Percentiles rank a stretch among this genome's conserved stretches.
These are phyloP conservation scores for Drosophila neocordata DNA, from an alignment of 1,140 invertebrate species.

Conservation along the genomic window DNA sequence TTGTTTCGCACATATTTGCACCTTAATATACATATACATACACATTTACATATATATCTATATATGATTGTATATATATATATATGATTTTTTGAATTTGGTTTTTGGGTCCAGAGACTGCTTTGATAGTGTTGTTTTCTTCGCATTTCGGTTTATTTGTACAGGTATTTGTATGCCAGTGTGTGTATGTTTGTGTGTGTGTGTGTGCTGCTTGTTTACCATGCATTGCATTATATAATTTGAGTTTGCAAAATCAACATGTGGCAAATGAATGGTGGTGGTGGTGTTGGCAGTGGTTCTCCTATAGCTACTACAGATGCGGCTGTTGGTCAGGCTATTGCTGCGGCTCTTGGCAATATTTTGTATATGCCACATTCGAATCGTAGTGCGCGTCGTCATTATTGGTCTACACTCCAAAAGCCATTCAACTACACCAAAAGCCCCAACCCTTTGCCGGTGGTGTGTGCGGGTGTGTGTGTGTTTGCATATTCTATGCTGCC, in stretches of 20 bases:
- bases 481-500: constrained; percentile 41
- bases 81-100: constrained; percentile 30
- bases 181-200: not conserved
- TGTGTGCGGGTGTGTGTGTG: constrained; percentile 9
- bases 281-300: not conserved
- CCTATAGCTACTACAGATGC: not conserved
- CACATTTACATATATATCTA: constrained; percentile 7
- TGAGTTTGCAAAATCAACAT: constrained; percentile 73
- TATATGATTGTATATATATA: not conserved
- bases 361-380: constrained; percentile 38
- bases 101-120: constrained; percentile 23
- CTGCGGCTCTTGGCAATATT: constrained; percentile 25
- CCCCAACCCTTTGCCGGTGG: not conserved
- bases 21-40: constrained; percentile 21
- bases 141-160: constrained; percentile 61
- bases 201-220: constrained; percentile 59
- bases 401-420: constrained; percentile 39
- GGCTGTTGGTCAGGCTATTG: constrained; percentile 3
- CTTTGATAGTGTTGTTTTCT: constrained; percentile 75
- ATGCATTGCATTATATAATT: constrained; percentile 74
- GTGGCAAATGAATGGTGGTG: constrained; percentile 38
- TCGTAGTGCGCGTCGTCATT: constrained; percentile 28
- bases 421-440: not conserved
- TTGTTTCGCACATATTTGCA: constrained; percentile 8
- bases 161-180: constrained; percentile 38